phyloP scores from a whole-genome alignment of 2,888 invertebrate species.

The Eristalinus sepulchralis region DNA sequence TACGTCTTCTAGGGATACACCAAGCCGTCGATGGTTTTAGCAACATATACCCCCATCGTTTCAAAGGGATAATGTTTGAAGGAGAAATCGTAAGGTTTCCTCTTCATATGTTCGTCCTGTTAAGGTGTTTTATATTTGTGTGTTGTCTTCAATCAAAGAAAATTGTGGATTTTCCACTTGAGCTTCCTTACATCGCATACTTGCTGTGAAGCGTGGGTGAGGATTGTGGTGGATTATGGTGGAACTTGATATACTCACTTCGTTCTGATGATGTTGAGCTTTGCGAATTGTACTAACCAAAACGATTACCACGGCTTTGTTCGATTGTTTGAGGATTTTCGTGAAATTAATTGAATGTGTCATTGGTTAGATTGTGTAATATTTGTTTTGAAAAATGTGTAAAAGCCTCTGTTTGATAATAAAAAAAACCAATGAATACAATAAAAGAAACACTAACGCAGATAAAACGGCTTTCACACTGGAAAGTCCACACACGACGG shows the following conservation, averaged over 20 bases:
- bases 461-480: too few relatives aligned
- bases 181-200: constrained; percentile 18
- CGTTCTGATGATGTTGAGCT: not conserved
- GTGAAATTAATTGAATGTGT: constrained; percentile 13
- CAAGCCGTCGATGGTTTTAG: not conserved
- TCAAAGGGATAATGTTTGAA: constrained; percentile 9
- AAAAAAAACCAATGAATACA: too few relatives aligned
- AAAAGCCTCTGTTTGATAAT: too few relatives aligned
- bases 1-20: not conserved
- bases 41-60: not conserved
- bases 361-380: not conserved
- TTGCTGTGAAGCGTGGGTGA: not conserved
- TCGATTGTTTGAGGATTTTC: constrained; percentile 1
- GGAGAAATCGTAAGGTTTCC: constrained; percentile 43
- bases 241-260: constrained; percentile 31
- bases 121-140: constrained; percentile 45
- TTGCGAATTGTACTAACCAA: not conserved
- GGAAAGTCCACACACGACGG: too few relatives aligned
- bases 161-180: constrained; percentile 60
- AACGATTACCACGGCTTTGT: constrained; percentile 21
- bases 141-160: constrained; percentile 56
- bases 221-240: constrained; percentile 48
- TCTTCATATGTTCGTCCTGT: constrained; percentile 23
- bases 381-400: not conserved
- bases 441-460: too few relatives aligned